Conservation (phyloP, 2,888 invertebrate genomes). For the Chrysolina haemoptera region DNA sequence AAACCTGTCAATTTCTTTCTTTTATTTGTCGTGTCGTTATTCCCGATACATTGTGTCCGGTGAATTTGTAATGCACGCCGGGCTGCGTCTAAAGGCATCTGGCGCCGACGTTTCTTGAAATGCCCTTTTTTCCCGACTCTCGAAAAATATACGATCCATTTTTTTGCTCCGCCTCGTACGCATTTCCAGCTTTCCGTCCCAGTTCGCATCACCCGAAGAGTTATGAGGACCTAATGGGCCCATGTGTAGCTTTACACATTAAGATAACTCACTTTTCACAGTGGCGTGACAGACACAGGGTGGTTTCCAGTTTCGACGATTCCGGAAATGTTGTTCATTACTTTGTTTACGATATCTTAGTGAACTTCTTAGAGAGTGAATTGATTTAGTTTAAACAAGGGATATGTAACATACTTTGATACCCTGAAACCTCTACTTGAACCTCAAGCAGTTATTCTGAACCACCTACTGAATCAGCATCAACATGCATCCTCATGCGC, state of each 20-base stretch:
- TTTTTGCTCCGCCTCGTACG: constrained; percentile 46
- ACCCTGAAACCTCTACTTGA: no score
- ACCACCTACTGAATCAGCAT: no score
- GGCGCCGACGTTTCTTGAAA: constrained; percentile 54
- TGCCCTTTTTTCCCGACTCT: constrained; percentile 44
- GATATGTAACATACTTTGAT: no score
- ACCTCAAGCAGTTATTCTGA: no score
- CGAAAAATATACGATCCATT: constrained; percentile 46
- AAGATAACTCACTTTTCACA: constrained; percentile 41
- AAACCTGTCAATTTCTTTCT: constrained; percentile 37
- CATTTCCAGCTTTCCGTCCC: constrained; percentile 28
- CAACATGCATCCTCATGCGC: no score
- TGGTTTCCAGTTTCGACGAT: background rate
- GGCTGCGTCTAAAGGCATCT: constrained; percentile 46
- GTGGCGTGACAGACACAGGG: background rate
- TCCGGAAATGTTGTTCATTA: background rate
- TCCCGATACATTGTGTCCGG: constrained; percentile 47
- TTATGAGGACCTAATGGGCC: constrained; percentile 10
- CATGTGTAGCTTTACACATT: constrained; percentile 37
- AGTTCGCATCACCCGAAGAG: constrained; percentile 9
- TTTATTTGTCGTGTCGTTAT: constrained; percentile 35
- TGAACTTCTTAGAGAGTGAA: no score
- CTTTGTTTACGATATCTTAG: no score
- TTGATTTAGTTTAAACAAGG: no score
- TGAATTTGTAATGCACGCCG: constrained; percentile 51